Evolutionary conservation across 2,888 invertebrate species (phyloP), one percentile per base, ranked within the genome.

Genomic region (Zygothrica quintamaculata): DNA sequence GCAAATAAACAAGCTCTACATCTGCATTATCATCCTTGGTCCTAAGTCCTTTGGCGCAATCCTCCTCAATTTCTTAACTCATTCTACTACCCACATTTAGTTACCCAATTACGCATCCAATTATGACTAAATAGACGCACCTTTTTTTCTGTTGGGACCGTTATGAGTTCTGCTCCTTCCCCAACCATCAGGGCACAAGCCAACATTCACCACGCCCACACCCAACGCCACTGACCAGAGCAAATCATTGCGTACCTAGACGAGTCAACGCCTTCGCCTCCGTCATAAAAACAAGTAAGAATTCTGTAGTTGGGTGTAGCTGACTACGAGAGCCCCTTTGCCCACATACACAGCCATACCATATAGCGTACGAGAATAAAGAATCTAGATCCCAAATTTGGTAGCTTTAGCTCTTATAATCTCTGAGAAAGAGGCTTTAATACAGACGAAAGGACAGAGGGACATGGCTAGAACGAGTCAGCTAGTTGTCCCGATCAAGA

Each of bases 181-280:
- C 29, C 29, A n/a, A 1, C 7, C 29, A 29, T 16, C 25, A 33
- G 16, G n/a, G 22, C 15, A 18, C 6, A 15, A 36, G n/a, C 36
- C 34, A 12, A 22, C 36, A n/a, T 39, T 58, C 26, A 50, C 51
- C 64, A 74, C 71, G 71, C 67, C 69, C 62, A 12, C 15, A 5
- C 25, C 11, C n/a, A 12, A 18, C 29, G 12, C 13, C 15, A 18
- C 29, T 44, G 12, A 48, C 11, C 36, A 46, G 37, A 33, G 48
- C 60, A 72, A 87, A 85, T 86, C 82, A 81, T 87, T 84, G 80
- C 84, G 76, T 84, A 84, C 84, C 80, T 66, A 77, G 66, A 64
- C 69, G 52, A 65, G 36, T 34, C 40, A 39, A 15, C 22, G 11
- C 31, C n/a, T 11, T 34, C 6, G 34, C 5, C 5, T 22, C 18